Conservation (phyloP, 2,113 vertebrate species). For the Microcebus lehilahytsara region DNA sequence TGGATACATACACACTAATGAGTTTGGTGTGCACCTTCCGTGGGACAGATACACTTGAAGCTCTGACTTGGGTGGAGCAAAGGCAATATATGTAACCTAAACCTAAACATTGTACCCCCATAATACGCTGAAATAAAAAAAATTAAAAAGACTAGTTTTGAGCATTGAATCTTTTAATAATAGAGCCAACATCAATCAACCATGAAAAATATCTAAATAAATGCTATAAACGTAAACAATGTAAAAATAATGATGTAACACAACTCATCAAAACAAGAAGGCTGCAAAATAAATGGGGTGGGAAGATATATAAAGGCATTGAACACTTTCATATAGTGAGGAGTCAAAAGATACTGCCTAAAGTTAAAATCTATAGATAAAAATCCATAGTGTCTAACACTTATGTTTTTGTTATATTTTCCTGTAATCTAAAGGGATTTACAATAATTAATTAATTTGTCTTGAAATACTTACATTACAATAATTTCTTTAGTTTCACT, state of each 20-base stretch:
- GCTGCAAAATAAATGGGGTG: not conserved
- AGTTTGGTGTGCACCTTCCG: no score
- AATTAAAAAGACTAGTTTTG: not conserved
- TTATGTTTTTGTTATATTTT: not conserved
- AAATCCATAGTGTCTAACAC: not conserved
- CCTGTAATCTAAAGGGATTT: not conserved
- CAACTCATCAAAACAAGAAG: not conserved
- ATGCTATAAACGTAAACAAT: not conserved
- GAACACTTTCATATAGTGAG: not conserved
- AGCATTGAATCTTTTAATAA: not conserved
- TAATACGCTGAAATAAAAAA: not conserved
- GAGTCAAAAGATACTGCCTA: not conserved
- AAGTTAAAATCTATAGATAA: not conserved
- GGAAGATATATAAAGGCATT: rapidly evolving
- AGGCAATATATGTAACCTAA: no score
- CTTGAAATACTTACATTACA: not conserved
- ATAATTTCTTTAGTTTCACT: not conserved
- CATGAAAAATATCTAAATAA: not conserved
- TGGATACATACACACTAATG: no score
- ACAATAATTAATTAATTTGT: not conserved
- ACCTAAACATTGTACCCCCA: no score
- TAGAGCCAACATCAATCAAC: not conserved
- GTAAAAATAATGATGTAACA: not conserved
- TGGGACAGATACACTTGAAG: no score
- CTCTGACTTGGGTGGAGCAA: no score